Base-by-base conservation (phyloP, 2,888 invertebrate genomes). In the Athetis lepigone region DNA sequence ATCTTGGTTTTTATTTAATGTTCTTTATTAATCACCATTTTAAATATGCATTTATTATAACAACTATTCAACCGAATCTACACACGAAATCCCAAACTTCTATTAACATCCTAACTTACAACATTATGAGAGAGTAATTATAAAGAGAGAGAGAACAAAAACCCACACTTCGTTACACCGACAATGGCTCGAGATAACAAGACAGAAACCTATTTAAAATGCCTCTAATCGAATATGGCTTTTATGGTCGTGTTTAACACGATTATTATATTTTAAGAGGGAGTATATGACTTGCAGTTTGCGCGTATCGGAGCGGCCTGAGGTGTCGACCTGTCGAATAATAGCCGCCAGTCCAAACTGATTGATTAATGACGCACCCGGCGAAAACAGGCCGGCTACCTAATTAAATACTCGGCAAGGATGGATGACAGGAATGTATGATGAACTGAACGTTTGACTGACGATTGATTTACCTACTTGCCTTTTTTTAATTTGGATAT, bases 211-310 rank as follows among this genome's bases (percentile, higher is more conserved):
- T 90, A 92, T 94, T 94, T 91, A 91, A 92, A 91, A 90, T 88
- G 87, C 85, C 82, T 88, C 87, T 92, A 93, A 93, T 91, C 93
- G 93, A 92, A 93, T 92, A 92, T 91, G 91, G 92, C 89, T 93
- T 93, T 94, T 94, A 91, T 92, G 88, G 90, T 88, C 88, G 89
- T 91, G 90, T 94, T 95, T 94, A 94, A 94, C 95, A 92, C 92
- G 92, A 94, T 94, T 95, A 94, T 94, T 94, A 94, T 92, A 93
- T 93, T 94, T 93, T 93, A 93, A 94, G 90, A 93, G 91, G 90
- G 84, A 86, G 80, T 85, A 75, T 93, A 88, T 95, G 95, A 95
- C 95, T 95, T 94, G 94, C 95, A 93, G 81, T 92, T 93, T 87
- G 82, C 77, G 69, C 75, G 76, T 81, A 80, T 82, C 80, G 80